These are phyloP conservation scores for Alouatta palliata DNA, from an alignment of 2,113 vertebrate genomes.

Conservation along the genomic window DNA sequence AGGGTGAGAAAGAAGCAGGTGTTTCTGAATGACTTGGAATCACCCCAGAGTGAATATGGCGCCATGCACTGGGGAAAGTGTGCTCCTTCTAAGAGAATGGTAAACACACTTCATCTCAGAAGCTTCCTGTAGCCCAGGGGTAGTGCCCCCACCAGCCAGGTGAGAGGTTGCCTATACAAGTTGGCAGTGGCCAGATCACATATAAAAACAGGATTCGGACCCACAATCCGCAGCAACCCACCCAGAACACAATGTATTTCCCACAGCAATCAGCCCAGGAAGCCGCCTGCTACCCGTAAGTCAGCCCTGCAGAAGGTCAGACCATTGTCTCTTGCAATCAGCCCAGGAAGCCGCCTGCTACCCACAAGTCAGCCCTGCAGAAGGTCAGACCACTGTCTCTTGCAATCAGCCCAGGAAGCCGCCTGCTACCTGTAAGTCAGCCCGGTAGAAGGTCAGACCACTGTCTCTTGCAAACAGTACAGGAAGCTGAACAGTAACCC, in stretches of 20 bases:
- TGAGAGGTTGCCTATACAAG: too few species aligned
- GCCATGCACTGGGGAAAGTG: accelerated
- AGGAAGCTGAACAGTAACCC: accelerated
- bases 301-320: neutral
- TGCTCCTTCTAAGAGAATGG: accelerated
- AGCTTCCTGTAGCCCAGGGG: neutral
- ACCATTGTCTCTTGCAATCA: accelerated
- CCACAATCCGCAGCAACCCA: neutral
- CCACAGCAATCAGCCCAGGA: neutral
- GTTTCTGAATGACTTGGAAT: accelerated
- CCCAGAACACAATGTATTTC: neutral
- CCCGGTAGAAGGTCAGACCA: accelerated
- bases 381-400: too few species aligned
- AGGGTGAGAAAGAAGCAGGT: neutral
- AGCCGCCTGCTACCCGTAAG: accelerated
- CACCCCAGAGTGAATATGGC: accelerated
- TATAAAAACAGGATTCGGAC: neutral
- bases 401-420: neutral
- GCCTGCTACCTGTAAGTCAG: accelerated
- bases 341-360: neutral
- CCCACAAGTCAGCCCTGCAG: accelerated
- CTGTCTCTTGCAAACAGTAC: neutral
- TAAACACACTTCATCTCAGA: neutral
- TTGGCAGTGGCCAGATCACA: neutral
- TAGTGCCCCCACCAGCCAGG: too few species aligned